These are phyloP conservation scores for Chlamydotis undulata DNA, from an alignment of 2,113 vertebrate species.

Conservation along the genomic window DNA sequence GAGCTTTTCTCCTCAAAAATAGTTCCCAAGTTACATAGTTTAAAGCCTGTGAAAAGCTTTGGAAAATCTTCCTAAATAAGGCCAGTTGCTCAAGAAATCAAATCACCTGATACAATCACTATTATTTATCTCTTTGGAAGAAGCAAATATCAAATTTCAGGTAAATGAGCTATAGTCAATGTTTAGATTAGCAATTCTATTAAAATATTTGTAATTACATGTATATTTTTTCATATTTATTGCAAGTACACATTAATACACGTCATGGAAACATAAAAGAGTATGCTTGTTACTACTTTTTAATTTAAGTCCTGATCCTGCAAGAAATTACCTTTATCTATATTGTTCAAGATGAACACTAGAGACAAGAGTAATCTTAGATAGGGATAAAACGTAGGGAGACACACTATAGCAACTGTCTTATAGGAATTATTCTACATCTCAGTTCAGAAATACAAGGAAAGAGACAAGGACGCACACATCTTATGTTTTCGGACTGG, in stretches of 20 bases:
- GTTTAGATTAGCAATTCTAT: not conserved
- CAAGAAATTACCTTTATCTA: not conserved
- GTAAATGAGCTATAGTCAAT: not conserved
- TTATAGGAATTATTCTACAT: not conserved
- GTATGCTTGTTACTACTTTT: not conserved
- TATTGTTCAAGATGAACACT: not conserved
- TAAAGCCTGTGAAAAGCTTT: not conserved
- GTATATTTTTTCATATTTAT: not conserved
- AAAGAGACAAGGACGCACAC: not conserved
- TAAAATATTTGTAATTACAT: not conserved
- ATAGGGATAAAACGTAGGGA: not conserved
- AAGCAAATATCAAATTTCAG: not conserved
- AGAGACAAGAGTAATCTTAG: not conserved
- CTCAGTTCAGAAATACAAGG: not conserved
- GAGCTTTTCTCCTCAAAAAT: conserved; percentile 5
- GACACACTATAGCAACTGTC: not conserved
- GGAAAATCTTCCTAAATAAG: not conserved
- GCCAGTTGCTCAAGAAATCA: not conserved
- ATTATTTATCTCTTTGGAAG: not conserved
- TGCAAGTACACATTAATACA: not conserved
- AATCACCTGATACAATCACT: not conserved
- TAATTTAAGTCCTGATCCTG: not conserved
- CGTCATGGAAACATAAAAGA: not conserved
- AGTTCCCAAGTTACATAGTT: not conserved
- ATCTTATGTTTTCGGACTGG: not conserved